Percentiles rank a stretch among this genome's conserved stretches.
phyloP scores from a whole-genome alignment of 1,140 invertebrate species.

The Euura saliciscinereae region DNA sequence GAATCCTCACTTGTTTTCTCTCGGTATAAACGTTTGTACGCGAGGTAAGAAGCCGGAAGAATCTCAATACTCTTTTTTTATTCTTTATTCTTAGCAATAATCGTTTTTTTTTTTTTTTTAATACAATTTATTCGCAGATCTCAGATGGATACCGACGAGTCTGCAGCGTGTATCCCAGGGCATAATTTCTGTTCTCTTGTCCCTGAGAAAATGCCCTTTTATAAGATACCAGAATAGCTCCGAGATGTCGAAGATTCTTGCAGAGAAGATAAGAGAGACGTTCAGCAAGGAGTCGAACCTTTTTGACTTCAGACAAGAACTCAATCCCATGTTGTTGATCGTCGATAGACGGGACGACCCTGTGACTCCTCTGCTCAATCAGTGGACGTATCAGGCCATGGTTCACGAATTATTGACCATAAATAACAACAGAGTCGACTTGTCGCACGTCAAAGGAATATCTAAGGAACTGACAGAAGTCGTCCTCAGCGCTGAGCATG shows the following conservation, averaged over 20 bases:
- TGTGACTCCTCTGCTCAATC: slow-evolving; percentile 95
- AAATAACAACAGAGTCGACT: slow-evolving; percentile 92
- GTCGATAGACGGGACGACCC: slow-evolving; percentile 92
- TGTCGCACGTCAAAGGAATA: slow-evolving; percentile 81
- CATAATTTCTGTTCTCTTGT: slow-evolving; percentile 85
- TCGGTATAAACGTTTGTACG: slow-evolving; percentile 71
- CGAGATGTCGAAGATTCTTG: slow-evolving; percentile 82
- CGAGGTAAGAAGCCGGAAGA: slow-evolving; percentile 53
- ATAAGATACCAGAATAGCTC: slow-evolving; percentile 93
- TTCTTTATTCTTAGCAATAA: not conserved
- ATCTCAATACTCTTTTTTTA: no score
- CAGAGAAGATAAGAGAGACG: slow-evolving; percentile 83
- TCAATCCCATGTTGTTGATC: slow-evolving; percentile 83
- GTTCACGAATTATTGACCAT: slow-evolving; percentile 97
- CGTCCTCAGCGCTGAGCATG: slow-evolving; percentile 92
- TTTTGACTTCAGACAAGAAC: slow-evolving; percentile 83
- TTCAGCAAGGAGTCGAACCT: slow-evolving; percentile 86
- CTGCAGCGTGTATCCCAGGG: slow-evolving; percentile 85
- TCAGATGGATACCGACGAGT: slow-evolving; percentile 76
- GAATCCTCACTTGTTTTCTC: slow-evolving; percentile 86
- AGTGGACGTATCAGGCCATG: slow-evolving; percentile 99
- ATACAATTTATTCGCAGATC: slow-evolving; percentile 53
- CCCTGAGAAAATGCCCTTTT: slow-evolving; percentile 87
- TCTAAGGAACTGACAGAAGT: slow-evolving; percentile 93
- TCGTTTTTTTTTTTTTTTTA: not conserved